Conservation (phyloP, 2,888 invertebrate genomes). For the Amblyjoppa proteus region DNA sequence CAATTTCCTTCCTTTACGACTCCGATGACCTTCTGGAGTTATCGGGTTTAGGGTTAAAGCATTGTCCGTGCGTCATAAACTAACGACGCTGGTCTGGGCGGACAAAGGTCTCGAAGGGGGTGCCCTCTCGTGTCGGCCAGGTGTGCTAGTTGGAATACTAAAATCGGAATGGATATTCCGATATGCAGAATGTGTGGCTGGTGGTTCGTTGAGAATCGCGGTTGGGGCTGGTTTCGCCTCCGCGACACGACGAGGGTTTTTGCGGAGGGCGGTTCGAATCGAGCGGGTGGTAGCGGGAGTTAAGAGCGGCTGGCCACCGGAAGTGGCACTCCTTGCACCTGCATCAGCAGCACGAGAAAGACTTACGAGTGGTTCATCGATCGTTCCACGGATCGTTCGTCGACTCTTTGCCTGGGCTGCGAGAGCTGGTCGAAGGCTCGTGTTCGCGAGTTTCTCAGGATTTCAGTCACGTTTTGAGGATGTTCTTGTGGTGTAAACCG, state of each 20-base stretch:
- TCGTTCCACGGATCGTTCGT: slow-evolving; percentile 43
- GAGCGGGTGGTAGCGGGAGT: not conserved
- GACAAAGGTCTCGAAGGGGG: slow-evolving; percentile 8
- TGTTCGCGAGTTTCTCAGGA: slow-evolving; percentile 45
- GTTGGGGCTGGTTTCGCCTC: not conserved
- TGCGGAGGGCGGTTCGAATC: slow-evolving; percentile 15
- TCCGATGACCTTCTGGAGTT: not conserved
- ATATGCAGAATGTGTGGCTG: slow-evolving; percentile 11
- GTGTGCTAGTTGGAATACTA: not conserved
- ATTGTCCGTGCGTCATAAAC: slow-evolving; percentile 7
- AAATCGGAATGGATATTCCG: slow-evolving; percentile 47
- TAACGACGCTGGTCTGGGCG: not conserved
- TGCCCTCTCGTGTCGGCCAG: not conserved
- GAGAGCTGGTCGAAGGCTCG: not conserved
- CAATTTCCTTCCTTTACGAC: not conserved
- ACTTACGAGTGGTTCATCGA: slow-evolving; percentile 43
- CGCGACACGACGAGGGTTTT: slow-evolving; percentile 3
- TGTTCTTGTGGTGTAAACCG: slow-evolving; percentile 44
- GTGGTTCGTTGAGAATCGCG: slow-evolving; percentile 4
- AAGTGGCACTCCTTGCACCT: slow-evolving; percentile 60
- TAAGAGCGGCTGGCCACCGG: slow-evolving; percentile 38
- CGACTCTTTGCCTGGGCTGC: not conserved
- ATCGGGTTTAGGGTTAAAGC: not conserved
- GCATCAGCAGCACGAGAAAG: slow-evolving; percentile 40
- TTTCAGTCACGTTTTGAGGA: slow-evolving; percentile 62